A percentile compares a stretch with the other conserved stretches of the same genome.
These are phyloP conservation scores for Nomada ruficornis DNA, from an alignment of 2,888 invertebrate species.

Conservation along the genomic window DNA sequence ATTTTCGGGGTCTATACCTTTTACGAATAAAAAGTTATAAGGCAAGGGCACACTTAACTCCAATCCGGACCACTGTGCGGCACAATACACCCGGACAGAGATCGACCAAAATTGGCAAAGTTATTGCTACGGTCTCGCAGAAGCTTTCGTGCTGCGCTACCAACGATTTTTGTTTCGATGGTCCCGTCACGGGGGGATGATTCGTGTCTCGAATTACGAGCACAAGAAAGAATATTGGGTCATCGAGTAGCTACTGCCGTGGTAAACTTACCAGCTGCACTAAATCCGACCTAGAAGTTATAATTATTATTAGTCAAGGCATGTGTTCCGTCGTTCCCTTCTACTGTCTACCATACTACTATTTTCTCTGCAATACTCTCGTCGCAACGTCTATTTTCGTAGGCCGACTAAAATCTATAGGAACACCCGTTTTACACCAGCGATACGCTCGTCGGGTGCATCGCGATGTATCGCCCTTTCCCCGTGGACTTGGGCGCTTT, in stretches of 20 bases:
- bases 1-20: too few species aligned
- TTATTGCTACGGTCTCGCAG: too few species aligned
- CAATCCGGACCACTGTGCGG: too few species aligned
- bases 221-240: conserved; percentile 44
- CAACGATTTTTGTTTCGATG: too few species aligned
- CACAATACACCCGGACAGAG: too few species aligned
- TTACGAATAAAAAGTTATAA: too few species aligned
- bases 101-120: too few species aligned
- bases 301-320: conserved; percentile 70
- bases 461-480: conserved; percentile 25
- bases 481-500: too few species aligned
- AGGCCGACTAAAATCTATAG: conserved; percentile 67
- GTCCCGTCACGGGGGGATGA: conserved; percentile 36
- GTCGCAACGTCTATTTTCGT: conserved; percentile 69
- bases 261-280: conserved; percentile 49
- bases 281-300: conserved; percentile 72
- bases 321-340: conserved; percentile 63
- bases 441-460: conserved; percentile 29
- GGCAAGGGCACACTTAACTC: too few species aligned
- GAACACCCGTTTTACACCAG: conserved; percentile 36
- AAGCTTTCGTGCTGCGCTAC: too few species aligned
- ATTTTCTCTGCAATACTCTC: conserved; percentile 50
- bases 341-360: conserved; percentile 59
- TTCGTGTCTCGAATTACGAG: conserved; percentile 43
- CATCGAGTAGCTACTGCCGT: conserved; percentile 43